Evolutionary conservation across 2,888 invertebrate species (phyloP).

Genomic region (Drosophila niveifrons): DNA sequence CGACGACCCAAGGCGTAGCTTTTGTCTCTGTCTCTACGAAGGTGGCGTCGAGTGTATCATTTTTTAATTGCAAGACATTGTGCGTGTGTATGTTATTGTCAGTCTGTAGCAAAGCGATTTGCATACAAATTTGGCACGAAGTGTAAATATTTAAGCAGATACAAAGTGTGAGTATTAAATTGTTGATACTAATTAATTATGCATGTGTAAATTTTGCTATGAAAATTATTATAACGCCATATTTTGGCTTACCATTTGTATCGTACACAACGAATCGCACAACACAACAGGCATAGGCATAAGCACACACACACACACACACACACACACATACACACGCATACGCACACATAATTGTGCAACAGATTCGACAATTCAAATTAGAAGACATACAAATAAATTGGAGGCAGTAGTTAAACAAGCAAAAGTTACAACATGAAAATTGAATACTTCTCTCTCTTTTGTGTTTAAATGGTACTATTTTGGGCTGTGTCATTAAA

Average conservation of each 20-base stretch:
- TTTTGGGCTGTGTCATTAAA: slow-evolving; percentile 19
- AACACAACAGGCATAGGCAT: background rate
- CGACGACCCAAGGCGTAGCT: too few species aligned
- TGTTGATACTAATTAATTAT: slow-evolving; percentile 85
- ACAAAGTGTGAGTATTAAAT: slow-evolving; percentile 84
- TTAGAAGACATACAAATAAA: slow-evolving; percentile 68
- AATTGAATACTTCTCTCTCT: slow-evolving; percentile 44
- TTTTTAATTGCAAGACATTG: slow-evolving; percentile 78
- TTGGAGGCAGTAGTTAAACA: slow-evolving; percentile 39
- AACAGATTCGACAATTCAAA: slow-evolving; percentile 65
- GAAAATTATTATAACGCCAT: slow-evolving; percentile 81
- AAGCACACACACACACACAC: slow-evolving; percentile 7
- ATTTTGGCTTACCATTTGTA: slow-evolving; percentile 66
- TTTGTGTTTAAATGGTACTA: slow-evolving; percentile 19
- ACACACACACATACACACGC: slow-evolving; percentile 4
- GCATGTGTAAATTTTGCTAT: slow-evolving; percentile 84
- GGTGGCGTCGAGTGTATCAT: slow-evolving; percentile 51
- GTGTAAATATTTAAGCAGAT: slow-evolving; percentile 84
- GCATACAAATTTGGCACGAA: slow-evolving; percentile 84
- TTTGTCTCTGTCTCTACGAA: too few species aligned
- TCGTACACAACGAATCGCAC: slow-evolving; percentile 25
- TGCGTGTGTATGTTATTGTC: slow-evolving; percentile 67
- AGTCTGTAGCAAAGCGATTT: slow-evolving; percentile 83
- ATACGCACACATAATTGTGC: slow-evolving; percentile 15
- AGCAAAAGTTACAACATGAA: slow-evolving; percentile 35